Percentiles rank a stretch among this genome's conserved stretches.
These are phyloP conservation scores for Anoncus sp. DNA, from an alignment of 2,888 invertebrate species.

Conservation along the genomic window DNA sequence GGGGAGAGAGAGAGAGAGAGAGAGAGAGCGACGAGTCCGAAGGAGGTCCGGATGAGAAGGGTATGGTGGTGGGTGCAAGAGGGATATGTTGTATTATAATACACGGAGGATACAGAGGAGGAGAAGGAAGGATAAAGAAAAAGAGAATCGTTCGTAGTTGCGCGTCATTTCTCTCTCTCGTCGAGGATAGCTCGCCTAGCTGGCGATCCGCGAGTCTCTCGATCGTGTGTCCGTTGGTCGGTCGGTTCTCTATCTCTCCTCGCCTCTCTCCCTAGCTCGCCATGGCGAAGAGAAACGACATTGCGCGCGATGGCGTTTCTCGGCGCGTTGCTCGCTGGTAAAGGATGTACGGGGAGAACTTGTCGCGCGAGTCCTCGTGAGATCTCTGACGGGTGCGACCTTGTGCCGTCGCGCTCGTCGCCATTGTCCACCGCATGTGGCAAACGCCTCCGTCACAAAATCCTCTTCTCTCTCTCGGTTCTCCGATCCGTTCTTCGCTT, in stretches of 20 bases:
- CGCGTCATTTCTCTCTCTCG: slow-evolving; percentile 4
- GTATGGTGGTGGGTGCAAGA: no score
- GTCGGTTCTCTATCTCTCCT: not conserved
- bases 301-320: slow-evolving; percentile 40
- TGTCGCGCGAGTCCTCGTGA: slow-evolving; percentile 32
- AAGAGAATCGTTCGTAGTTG: slow-evolving; percentile 9
- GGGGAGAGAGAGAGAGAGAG: no score
- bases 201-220: slow-evolving; percentile 36
- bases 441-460: slow-evolving; percentile 74
- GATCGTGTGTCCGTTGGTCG: slow-evolving; percentile 44
- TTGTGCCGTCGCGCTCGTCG: slow-evolving; percentile 78
- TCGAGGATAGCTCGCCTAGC: slow-evolving; percentile 19
- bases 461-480: slow-evolving; percentile 55
- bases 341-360: slow-evolving; percentile 20
- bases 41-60: no score
- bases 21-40: no score
- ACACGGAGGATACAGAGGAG: slow-evolving; percentile 40
- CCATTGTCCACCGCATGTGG: slow-evolving; percentile 76
- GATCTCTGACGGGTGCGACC: slow-evolving; percentile 70
- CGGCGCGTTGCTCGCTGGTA: slow-evolving; percentile 9
- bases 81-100: no score
- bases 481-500: slow-evolving; percentile 53
- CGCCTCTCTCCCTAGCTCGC: not conserved
- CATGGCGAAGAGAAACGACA: not conserved
- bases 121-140: slow-evolving; percentile 42